These are phyloP conservation scores for Monomorium pharaonis DNA, from an alignment of 1,140 invertebrate genomes.

Conservation along the genomic window DNA sequence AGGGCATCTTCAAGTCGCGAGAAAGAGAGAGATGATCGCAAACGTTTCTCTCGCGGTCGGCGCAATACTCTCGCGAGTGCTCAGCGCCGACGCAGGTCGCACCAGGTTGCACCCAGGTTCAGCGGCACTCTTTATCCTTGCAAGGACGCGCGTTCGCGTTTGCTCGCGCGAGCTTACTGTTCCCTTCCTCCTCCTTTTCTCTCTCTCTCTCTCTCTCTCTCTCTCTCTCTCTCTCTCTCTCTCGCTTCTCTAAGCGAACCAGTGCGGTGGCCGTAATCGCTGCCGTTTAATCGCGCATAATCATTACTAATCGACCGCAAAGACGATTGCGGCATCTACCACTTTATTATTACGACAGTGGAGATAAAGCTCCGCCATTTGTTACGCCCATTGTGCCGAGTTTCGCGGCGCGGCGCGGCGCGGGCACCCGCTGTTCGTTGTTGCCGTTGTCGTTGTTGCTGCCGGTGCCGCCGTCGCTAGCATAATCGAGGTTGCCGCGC, in stretches of 20 bases:
- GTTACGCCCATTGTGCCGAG: constrained; percentile 72
- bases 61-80: constrained; percentile 53
- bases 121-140: constrained; percentile 77
- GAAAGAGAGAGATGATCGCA: constrained; percentile 2
- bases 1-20: constrained; percentile 12
- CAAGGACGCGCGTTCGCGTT: constrained; percentile 77
- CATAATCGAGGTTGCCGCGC: constrained; percentile 51
- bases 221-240: too few species aligned
- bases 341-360: constrained; percentile 78
- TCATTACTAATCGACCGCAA: constrained; percentile 81
- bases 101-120: constrained; percentile 34
- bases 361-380: constrained; percentile 70
- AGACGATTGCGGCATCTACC: constrained; percentile 78
- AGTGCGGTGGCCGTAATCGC: constrained; percentile 74
- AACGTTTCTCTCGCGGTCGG: constrained; percentile 28
- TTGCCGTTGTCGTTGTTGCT: constrained; percentile 50
- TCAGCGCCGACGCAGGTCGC: not conserved
- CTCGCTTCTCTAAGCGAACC: not conserved
- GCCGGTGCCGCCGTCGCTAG: constrained; percentile 36
- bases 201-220: too few species aligned
- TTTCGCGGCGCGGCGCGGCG: constrained; percentile 23
- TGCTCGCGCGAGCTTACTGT: not conserved
- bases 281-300: constrained; percentile 81
- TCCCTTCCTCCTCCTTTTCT: too few species aligned
- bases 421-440: constrained; percentile 49